Conservation (phyloP, 1,140 invertebrate genomes). For the Philotrypesis tridentata region DNA sequence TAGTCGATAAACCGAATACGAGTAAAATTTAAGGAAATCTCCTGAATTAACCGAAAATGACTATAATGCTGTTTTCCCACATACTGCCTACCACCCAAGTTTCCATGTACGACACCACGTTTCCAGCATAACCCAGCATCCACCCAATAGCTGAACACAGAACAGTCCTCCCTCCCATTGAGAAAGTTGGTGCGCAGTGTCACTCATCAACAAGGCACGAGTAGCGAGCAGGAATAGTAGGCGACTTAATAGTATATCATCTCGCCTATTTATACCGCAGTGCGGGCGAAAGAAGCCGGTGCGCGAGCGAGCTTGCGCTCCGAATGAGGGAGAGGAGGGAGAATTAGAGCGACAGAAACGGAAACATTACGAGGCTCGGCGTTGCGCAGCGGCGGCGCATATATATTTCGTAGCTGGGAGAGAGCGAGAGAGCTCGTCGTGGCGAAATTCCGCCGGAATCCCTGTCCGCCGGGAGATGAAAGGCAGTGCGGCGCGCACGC, state of each 20-base stretch:
- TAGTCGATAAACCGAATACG: too few relatives aligned
- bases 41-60: too few relatives aligned
- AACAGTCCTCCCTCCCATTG: too few relatives aligned
- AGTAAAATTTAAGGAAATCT: too few relatives aligned
- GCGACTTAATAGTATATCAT: not conserved
- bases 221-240: not conserved
- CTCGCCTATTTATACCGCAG: not conserved
- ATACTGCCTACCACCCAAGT: too few relatives aligned
- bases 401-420: not conserved
- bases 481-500: not conserved
- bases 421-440: not conserved
- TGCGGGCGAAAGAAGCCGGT: not conserved
- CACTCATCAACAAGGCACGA: not conserved
- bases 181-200: too few relatives aligned
- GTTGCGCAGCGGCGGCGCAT: not conserved
- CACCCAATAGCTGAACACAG: too few relatives aligned
- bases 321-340: not conserved
- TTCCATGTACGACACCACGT: too few relatives aligned
- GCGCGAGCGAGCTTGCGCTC: not conserved
- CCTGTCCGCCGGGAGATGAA: slow-evolving; percentile 19
- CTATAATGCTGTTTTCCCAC: too few relatives aligned
- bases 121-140: too few relatives aligned
- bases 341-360: not conserved
- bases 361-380: not conserved
- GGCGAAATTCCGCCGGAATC: slow-evolving; percentile 30